Evolutionary conservation across 2,888 invertebrate species (phyloP).

Genomic region (Pseudeuparius sepicola): DNA sequence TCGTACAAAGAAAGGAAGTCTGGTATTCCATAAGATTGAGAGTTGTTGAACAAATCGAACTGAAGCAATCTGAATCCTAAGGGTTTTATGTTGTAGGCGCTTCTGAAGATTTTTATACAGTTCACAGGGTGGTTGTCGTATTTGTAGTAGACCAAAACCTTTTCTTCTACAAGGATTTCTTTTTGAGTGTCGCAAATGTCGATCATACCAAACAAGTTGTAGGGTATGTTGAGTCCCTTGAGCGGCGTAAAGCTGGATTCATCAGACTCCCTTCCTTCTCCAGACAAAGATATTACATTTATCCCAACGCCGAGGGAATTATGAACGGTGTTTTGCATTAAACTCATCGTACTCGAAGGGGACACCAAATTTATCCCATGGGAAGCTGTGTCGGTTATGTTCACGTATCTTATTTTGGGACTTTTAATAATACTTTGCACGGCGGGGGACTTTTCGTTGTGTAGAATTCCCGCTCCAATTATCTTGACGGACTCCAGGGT

Average conservation of each 20-base stretch:
- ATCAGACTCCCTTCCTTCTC: conserved; percentile 81
- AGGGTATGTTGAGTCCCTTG: conserved; percentile 72
- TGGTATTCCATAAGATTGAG: conserved; percentile 66
- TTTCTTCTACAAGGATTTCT: conserved; percentile 79
- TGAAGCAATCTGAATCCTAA: conserved; percentile 85
- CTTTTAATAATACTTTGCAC: conserved; percentile 83
- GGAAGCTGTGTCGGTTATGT: conserved; percentile 73
- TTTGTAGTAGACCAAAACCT: conserved; percentile 89
- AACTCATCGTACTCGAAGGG: conserved; percentile 70
- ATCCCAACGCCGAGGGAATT: conserved; percentile 85
- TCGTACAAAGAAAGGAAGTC: conserved; percentile 84
- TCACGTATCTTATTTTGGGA: conserved; percentile 71
- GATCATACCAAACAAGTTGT: conserved; percentile 85
- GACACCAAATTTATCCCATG: conserved; percentile 90
- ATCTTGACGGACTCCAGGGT: conserved; percentile 70
- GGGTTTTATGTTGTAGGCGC: conserved; percentile 73
- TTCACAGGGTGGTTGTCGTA: conserved; percentile 94
- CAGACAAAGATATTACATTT: conserved; percentile 81
- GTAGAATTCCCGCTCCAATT: conserved; percentile 87
- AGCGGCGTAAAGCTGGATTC: conserved; percentile 84
- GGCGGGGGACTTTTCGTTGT: conserved; percentile 90
- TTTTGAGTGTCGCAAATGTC: conserved; percentile 96
- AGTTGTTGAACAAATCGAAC: conserved; percentile 85
- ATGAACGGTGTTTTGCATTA: conserved; percentile 64
- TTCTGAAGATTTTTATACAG: conserved; percentile 93